Conservation (phyloP, 1,140 invertebrate species). For the Penaeus vannamei region DNA sequence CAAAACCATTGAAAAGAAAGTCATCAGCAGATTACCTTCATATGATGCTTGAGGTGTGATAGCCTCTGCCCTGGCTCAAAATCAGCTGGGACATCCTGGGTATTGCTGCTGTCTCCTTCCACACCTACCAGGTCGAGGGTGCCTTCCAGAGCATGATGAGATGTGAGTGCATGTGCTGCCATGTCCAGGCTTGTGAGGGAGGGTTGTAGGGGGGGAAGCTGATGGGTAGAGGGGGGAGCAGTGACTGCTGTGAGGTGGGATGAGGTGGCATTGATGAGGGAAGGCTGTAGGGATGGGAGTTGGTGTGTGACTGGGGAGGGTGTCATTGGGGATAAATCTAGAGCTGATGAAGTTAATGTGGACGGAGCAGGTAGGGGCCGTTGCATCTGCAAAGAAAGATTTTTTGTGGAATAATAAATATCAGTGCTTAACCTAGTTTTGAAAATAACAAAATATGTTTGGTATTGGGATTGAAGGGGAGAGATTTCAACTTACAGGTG, state of each 20-base stretch:
- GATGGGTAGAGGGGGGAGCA: constrained; percentile 37
- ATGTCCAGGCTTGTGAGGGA: constrained; percentile 36
- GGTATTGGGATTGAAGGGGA: too few relatives aligned
- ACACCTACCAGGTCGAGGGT: constrained; percentile 41
- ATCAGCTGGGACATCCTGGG: neutral
- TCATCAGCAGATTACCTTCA: constrained; percentile 17
- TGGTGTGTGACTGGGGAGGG: constrained; percentile 12
- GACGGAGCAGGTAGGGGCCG: constrained; percentile 8
- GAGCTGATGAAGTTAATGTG: constrained; percentile 44
- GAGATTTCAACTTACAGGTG: neutral
- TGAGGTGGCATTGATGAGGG: neutral
- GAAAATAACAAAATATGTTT: neutral
- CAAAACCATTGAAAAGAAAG: too few relatives aligned
- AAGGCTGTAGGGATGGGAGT: constrained; percentile 24
- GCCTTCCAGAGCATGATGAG: constrained; percentile 35
- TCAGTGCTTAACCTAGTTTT: neutral
- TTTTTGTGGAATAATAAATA: neutral
- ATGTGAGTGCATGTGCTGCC: constrained; percentile 22
- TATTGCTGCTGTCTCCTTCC: neutral
- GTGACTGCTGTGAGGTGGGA: neutral
- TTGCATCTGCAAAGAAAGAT: constrained; percentile 30
- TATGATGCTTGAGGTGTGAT: constrained; percentile 40
- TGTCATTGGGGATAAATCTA: constrained; percentile 50
- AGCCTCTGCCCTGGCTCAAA: constrained; percentile 6
- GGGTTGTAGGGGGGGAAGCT: constrained; percentile 24